Evolutionary conservation across 2,113 vertebrate genomes (phyloP).

Genomic region (Laticauda colubrina): DNA sequence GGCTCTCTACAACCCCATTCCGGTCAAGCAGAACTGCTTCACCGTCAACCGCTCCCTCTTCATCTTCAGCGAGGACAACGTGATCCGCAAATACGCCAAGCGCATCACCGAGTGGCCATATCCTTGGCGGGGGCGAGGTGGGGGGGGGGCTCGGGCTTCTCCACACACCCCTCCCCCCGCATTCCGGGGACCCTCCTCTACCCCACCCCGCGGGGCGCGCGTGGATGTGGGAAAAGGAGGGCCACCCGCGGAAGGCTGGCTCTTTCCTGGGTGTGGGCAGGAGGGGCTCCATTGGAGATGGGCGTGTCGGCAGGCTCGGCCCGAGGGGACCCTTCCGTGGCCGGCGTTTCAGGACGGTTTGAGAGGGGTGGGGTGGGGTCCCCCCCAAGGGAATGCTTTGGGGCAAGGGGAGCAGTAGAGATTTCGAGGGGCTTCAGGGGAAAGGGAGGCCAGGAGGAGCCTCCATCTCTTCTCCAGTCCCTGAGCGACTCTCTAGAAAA

Average conservation of each 20-base stretch:
- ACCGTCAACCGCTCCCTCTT: constrained; percentile 96
- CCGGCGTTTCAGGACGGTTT: background rate
- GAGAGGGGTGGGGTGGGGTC: rapidly evolving
- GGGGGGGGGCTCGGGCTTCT: background rate
- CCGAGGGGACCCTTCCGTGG: background rate
- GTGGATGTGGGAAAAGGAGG: background rate
- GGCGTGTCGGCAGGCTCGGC: background rate
- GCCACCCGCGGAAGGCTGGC: background rate
- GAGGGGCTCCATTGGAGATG: background rate
- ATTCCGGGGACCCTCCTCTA: background rate
- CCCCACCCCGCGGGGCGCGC: background rate
- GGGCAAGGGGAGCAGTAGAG: too few relatives aligned
- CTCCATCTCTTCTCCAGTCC: rapidly evolving
- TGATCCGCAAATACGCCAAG: constrained; percentile 97
- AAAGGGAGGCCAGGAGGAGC: background rate
- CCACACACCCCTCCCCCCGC: too few relatives aligned
- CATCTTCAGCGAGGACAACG: constrained; percentile 97
- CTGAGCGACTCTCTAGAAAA: background rate
- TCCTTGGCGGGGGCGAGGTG: constrained; percentile 72
- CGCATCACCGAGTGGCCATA: constrained; percentile 99
- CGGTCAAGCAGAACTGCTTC: constrained; percentile 95
- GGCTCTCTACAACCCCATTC: constrained; percentile 98
- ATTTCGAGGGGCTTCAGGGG: background rate
- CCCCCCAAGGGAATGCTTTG: background rate
- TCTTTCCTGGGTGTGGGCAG: background rate